Evolutionary conservation across 2,113 vertebrate genomes (phyloP), one percentile per base, ranked within the genome.

Genomic region (Cercopithecus mona): DNA sequence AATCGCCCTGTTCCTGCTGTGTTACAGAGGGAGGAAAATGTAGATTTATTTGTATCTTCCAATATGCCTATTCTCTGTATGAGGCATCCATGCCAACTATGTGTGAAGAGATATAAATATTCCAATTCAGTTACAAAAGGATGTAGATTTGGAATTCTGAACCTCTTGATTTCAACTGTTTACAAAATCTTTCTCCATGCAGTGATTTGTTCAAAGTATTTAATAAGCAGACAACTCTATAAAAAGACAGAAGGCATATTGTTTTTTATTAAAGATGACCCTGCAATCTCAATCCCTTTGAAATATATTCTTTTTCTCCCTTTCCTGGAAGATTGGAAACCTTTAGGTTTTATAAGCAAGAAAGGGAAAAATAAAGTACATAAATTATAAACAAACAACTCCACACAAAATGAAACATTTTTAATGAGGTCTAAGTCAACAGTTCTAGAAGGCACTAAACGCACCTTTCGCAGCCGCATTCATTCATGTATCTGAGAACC

Each of bases 251-350:
- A 95, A 97, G 45, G 40, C 78, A 90, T 48, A 61, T 4, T 92
- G 84, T 38, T 95, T 96, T 93, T 79, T 93, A 90, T 95, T 96
- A 78, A 96, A 94, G 68, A 98, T 87, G 38, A 97, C 93, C 97
- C 92, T 93, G 38, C 43, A 73, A 84, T 90, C 72, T 87, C 82
- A n/a, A 5, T n/a, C 45, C 86, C 86, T 82, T 93, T 80, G 87
- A 97, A 96, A 52, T 78, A 92, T 78, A 70, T 52, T 94, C n/a
- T 6, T 50, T 43, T 94, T 94, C 81, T 96, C 73, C 50, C 72
- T 68, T 95, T 97, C 80, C 93, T 78, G 59, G 52, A 97, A 94
- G 38, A 88, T 61, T 8, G 35, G 23, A 94, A 88, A 66, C 13
- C 23, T 78, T 92, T 20, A 57, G 72, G 32, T 22, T 86, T 81